phyloP scores from a whole-genome alignment of 2,797 vertebrate species.

The Lemur catta region DNA sequence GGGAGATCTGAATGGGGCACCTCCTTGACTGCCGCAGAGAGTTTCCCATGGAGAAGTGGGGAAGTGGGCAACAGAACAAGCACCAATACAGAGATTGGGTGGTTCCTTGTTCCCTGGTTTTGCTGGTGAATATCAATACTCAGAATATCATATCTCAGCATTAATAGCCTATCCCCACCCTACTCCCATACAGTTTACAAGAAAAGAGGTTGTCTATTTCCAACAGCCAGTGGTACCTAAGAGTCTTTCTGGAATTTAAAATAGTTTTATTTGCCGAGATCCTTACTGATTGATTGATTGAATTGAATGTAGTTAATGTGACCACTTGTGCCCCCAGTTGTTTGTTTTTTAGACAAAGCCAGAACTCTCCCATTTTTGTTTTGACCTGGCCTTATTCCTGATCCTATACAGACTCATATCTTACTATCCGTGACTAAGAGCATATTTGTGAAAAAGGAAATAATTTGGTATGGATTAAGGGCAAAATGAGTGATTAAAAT shows the following conservation, averaged over 20 bases:
- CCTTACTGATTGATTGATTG: not conserved
- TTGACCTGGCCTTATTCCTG: not conserved
- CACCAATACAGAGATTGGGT: not conserved
- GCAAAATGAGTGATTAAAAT: not conserved
- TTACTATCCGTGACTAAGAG: not conserved
- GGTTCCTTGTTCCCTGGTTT: not conserved
- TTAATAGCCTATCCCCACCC: no score
- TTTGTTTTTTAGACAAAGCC: not conserved
- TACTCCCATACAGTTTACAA: not conserved
- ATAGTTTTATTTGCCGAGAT: not conserved
- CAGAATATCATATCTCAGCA: not conserved
- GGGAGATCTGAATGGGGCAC: not conserved
- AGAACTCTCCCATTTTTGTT: not conserved
- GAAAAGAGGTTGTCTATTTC: not conserved
- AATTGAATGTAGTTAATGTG: no score
- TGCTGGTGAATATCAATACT: no score
- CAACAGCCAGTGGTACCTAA: not conserved
- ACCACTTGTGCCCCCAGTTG: not conserved
- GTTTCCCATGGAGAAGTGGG: not conserved
- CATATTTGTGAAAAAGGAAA: not conserved
- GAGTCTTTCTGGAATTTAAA: not conserved
- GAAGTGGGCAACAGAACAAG: not conserved
- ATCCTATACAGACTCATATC: accelerated
- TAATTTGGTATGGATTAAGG: not conserved
- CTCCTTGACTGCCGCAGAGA: no score